These are phyloP conservation scores for Scaeva pyrastri DNA, from an alignment of 2,888 invertebrate genomes.

Conservation along the genomic window DNA sequence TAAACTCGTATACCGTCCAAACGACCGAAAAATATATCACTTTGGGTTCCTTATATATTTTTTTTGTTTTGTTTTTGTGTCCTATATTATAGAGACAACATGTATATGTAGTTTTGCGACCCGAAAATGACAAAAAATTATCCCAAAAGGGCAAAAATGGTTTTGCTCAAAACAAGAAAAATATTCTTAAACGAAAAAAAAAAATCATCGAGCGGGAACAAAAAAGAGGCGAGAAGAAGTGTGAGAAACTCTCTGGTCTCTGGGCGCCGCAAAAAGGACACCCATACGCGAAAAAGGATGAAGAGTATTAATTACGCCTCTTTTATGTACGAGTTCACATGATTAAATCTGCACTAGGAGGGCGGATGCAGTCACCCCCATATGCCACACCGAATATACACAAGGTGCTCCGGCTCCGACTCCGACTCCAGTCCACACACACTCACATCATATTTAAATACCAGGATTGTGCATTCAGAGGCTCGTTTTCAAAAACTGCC, in stretches of 20 bases:
- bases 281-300: constrained; percentile 51
- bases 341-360: constrained; percentile 71
- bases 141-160: constrained; percentile 31
- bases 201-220: constrained; percentile 36
- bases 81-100: neutral
- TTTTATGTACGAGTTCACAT: constrained; percentile 76
- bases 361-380: constrained; percentile 41
- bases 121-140: constrained; percentile 29
- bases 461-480: constrained; percentile 57
- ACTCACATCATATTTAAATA: constrained; percentile 50
- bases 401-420: constrained; percentile 48
- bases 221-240: constrained; percentile 32
- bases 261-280: constrained; percentile 55
- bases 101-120: constrained; percentile 4
- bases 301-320: constrained; percentile 76
- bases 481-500: constrained; percentile 39
- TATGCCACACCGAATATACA: constrained; percentile 39
- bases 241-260: constrained; percentile 41
- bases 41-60: constrained; percentile 48
- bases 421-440: neutral
- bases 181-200: constrained; percentile 47
- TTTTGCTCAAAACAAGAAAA: constrained; percentile 15
- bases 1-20: constrained; percentile 72
- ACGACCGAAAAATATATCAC: constrained; percentile 74
- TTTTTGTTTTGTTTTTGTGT: neutral